Evolutionary conservation across 2,797 vertebrate species (phyloP), one percentile per base, ranked within the genome.

Genomic region (Apogon talboti): DNA sequence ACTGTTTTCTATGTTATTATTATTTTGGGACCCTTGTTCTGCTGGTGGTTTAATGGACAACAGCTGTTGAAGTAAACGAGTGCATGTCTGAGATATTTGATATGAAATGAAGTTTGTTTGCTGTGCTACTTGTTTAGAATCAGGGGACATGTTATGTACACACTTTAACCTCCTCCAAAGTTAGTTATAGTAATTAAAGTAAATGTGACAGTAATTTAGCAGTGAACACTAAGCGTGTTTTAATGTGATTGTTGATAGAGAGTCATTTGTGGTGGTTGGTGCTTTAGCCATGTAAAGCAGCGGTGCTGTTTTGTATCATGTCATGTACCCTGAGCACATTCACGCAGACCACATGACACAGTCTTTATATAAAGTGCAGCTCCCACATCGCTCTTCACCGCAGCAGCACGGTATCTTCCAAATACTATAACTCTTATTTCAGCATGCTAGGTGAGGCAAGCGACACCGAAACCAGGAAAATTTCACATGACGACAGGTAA

Each of bases 171-270:
- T 37, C 41, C 35, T 53, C 40, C 8, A 42, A 57, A 71, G 50
- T 81, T 48, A 72, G 18, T 67, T 71, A 54, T 57, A 38, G 41
- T 46, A 14, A 66, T 55, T 67, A 12, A 67, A 78, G 61, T 77
- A 67, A 46, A 63, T 46, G 9, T 46, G 50, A 42, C n/a, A 35
- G 57, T 54, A 19, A 45, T 49, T 56, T 53, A 49, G 61, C 47
- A 35, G 33, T 21, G 60, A 33, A 48, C 56, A 38, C 35, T 60
- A 63, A 52, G 51, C 49, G 19, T 58, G 54, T 51, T 60, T 64
- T 58, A 73, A 37, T 62, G 43, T 43, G 71, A 41, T 78, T 68
- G 57, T 51, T 70, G 38, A 67, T 76, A 37, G 48, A 51, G 48
- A 71, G 64, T 74, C 41, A 67, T 50, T 66, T 74, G 56, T 52